A percentile compares a stretch with the other conserved stretches of the same genome.
Evolutionary conservation across 2,113 vertebrate genomes (phyloP).

Genomic region (Aptenodytes forsteri): DNA sequence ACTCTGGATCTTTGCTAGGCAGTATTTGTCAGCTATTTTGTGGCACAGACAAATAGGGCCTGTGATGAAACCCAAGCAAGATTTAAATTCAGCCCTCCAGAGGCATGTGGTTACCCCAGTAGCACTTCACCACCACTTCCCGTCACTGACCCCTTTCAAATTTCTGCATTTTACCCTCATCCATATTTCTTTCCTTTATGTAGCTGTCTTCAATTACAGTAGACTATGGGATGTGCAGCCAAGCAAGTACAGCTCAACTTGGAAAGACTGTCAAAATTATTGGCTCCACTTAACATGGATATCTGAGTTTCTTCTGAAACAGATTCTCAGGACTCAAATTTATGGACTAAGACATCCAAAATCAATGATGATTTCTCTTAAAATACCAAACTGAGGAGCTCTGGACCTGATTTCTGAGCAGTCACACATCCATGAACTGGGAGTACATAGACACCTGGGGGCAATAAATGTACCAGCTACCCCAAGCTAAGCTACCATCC

Average conservation of each 20-base stretch:
- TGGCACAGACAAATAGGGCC: not conserved
- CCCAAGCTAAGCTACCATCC: not conserved
- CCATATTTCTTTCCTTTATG: not conserved
- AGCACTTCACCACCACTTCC: not conserved
- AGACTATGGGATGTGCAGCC: not conserved
- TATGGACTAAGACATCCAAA: not conserved
- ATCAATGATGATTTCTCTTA: not conserved
- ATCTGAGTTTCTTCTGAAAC: not conserved
- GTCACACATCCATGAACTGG: not conserved
- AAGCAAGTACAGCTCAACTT: not conserved
- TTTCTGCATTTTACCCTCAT: not conserved
- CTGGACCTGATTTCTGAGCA: not conserved
- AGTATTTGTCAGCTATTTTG: not conserved
- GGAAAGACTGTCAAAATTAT: not conserved
- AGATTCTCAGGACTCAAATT: not conserved
- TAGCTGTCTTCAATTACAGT: not conserved
- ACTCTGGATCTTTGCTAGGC: not conserved
- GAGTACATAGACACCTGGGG: not conserved
- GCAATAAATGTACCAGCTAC: not conserved
- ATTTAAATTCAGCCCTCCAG: not conserved
- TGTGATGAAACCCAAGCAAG: not conserved
- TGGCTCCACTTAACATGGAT: not conserved
- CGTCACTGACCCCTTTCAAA: not conserved
- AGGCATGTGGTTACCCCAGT: not conserved
- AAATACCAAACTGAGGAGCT: not conserved